Evolutionary conservation across 2,888 invertebrate species (phyloP).

Genomic region (Hyalella azteca): DNA sequence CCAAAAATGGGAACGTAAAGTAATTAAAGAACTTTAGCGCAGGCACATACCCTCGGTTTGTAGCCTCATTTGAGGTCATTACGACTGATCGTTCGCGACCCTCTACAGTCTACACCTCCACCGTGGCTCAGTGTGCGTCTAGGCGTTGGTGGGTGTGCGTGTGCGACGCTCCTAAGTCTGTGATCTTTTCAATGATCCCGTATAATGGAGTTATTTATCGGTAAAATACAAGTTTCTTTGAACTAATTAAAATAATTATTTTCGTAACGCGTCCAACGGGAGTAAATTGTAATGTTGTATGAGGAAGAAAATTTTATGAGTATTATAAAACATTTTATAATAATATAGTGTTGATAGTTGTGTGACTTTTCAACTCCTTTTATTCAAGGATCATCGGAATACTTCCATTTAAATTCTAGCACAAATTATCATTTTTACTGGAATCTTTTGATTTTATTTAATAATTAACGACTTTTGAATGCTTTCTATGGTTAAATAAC

Average conservation of each 20-base stretch:
- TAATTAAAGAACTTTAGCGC: too few relatives aligned
- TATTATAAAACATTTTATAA: neutral
- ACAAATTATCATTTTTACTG: too few relatives aligned
- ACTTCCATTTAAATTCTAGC: too few relatives aligned
- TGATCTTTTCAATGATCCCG: neutral
- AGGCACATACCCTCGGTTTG: neutral
- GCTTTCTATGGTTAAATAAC: too few relatives aligned
- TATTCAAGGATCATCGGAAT: too few relatives aligned
- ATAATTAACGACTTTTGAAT: too few relatives aligned
- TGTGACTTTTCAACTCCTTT: too few relatives aligned
- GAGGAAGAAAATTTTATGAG: neutral
- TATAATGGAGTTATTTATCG: neutral
- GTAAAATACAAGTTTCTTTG: neutral
- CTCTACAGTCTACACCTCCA: neutral
- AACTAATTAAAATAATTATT: neutral
- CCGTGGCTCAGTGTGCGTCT: neutral
- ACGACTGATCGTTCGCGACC: neutral
- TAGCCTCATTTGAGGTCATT: constrained; percentile 3
- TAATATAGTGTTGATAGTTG: too few relatives aligned
- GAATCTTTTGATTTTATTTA: too few relatives aligned
- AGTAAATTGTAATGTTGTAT: neutral
- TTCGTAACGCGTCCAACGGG: neutral
- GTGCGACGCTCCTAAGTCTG: neutral
- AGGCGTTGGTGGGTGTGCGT: neutral
- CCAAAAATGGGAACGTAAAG: too few relatives aligned